A percentile compares a stretch with the other conserved stretches of the same genome.
Evolutionary conservation across 92 coral and sea anemone genomes (phyloP).

Genomic region (Epizoanthus stellaris): DNA sequence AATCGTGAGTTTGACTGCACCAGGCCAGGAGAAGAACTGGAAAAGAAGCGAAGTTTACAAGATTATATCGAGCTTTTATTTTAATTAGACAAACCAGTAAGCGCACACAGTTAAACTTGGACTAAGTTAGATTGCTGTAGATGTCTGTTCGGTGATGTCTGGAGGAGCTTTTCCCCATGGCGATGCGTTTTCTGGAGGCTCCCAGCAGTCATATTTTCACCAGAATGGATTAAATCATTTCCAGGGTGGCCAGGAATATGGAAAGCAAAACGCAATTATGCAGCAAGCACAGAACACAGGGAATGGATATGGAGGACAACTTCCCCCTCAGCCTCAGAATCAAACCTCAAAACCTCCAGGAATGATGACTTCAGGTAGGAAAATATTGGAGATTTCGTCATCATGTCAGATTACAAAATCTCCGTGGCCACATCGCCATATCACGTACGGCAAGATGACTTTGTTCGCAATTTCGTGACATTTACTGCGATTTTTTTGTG

Average conservation of each 20-base stretch:
- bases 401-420: slow-evolving; percentile 1
- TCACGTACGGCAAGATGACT: background rate
- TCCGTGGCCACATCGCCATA: background rate
- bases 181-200: slow-evolving; percentile 77
- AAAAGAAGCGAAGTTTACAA: background rate
- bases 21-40: slow-evolving; percentile 15
- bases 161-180: slow-evolving; percentile 75
- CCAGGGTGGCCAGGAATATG: slow-evolving; percentile 54
- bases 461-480: background rate
- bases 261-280: slow-evolving; percentile 62
- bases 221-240: slow-evolving; percentile 76
- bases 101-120: slow-evolving; percentile 1
- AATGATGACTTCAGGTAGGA: slow-evolving; percentile 30
- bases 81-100: background rate
- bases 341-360: background rate
- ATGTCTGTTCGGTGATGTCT: slow-evolving; percentile 80
- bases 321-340: background rate
- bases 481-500: background rate
- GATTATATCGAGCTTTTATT: slow-evolving; percentile 2
- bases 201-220: slow-evolving; percentile 73
- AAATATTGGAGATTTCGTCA: slow-evolving; percentile 30
- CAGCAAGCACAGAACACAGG: slow-evolving; percentile 56
- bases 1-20: slow-evolving; percentile 5
- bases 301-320: background rate
- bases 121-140: slow-evolving; percentile 39